Evolutionary conservation across 2,797 vertebrate genomes (phyloP).

Genomic region (Spheniscus humboldti): DNA sequence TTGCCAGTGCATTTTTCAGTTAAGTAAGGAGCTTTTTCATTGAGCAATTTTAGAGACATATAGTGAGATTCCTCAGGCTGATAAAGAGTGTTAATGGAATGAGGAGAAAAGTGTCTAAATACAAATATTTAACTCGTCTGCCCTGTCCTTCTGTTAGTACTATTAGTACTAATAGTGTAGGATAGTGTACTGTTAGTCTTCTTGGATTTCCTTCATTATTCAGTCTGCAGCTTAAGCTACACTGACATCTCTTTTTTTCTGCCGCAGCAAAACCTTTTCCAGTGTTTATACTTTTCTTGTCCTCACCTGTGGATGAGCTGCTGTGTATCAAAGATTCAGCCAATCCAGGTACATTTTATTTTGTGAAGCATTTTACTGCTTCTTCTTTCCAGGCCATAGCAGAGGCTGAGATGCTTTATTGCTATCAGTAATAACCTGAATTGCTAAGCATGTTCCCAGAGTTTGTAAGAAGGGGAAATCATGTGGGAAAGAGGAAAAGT

Average conservation of each 20-base stretch:
- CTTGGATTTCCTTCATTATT: slow-evolving; percentile 72
- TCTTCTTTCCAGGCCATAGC: not conserved
- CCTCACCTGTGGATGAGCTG: not conserved
- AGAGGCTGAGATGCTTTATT: not conserved
- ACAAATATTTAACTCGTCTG: slow-evolving; percentile 73
- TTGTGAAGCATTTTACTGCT: not conserved
- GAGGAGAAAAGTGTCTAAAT: slow-evolving; percentile 70
- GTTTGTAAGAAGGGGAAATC: not conserved
- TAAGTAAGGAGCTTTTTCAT: not conserved
- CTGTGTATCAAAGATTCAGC: not conserved
- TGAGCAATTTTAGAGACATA: not conserved
- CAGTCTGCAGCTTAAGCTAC: slow-evolving; percentile 37
- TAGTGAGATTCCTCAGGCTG: slow-evolving; percentile 32
- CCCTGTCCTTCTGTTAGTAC: slow-evolving; percentile 69
- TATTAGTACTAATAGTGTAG: not conserved
- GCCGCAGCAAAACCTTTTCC: not conserved
- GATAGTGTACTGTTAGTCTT: not conserved
- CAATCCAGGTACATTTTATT: not conserved
- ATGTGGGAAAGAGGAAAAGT: not conserved
- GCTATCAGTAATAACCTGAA: not conserved
- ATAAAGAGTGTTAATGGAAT: slow-evolving; percentile 65
- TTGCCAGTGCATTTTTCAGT: not conserved
- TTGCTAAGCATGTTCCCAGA: not conserved
- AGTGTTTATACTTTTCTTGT: not conserved
- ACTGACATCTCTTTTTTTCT: not conserved